Conservation (phyloP, 1,140 invertebrate genomes). For the Bombus vancouverensis region DNA sequence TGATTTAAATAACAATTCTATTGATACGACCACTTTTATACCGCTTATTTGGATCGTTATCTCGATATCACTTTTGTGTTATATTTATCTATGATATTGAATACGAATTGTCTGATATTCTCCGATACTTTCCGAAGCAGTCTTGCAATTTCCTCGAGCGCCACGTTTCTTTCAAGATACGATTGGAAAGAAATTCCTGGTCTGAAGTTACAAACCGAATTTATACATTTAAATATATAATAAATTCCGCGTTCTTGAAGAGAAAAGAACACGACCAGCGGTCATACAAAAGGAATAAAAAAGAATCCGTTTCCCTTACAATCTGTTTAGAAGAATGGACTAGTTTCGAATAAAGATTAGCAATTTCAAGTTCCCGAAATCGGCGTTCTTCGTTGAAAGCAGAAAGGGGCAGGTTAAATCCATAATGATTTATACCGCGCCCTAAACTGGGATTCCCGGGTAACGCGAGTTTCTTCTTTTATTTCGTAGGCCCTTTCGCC, state of each 20-base stretch:
- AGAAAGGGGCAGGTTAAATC: background rate
- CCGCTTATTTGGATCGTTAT: background rate
- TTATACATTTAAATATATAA: background rate
- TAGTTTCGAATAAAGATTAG: background rate
- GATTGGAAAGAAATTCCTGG: background rate
- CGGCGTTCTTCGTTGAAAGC: background rate
- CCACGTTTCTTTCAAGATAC: background rate
- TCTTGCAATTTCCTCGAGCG: background rate
- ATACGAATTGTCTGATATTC: background rate
- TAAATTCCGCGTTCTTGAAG: background rate
- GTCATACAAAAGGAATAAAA: no score
- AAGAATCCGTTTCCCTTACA: no score
- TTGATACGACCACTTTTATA: background rate
- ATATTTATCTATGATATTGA: no score
- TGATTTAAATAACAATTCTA: background rate
- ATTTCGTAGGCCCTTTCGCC: background rate
- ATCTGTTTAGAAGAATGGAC: background rate
- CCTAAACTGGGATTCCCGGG: background rate
- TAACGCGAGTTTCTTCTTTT: conserved; percentile 16
- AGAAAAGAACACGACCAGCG: background rate
- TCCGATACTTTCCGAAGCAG: background rate
- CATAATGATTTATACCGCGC: conserved; percentile 31
- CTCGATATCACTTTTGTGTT: no score
- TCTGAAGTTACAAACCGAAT: background rate
- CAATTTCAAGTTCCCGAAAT: background rate